These are phyloP conservation scores for Athene noctua DNA, from an alignment of 2,113 vertebrate genomes.

Conservation along the genomic window DNA sequence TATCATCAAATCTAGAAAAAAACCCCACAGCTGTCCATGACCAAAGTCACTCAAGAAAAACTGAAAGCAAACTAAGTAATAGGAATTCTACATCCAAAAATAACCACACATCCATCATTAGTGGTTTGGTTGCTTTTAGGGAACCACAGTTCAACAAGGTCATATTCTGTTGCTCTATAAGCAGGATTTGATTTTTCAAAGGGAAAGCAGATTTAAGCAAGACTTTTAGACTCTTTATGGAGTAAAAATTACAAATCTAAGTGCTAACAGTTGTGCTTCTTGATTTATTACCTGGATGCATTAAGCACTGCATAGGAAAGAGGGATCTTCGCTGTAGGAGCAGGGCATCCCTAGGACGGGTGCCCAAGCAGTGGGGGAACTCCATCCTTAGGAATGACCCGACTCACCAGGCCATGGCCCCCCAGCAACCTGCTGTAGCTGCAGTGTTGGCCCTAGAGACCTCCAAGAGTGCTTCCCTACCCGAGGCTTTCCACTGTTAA, in stretches of 20 bases:
- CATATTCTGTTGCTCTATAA: accelerated
- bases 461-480: background rate
- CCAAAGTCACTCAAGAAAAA: background rate
- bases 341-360: background rate
- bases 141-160: background rate
- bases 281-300: background rate
- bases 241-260: background rate
- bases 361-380: background rate
- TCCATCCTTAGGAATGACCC: background rate
- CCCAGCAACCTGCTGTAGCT: background rate
- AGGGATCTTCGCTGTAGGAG: background rate
- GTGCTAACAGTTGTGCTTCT: background rate
- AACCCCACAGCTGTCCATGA: background rate
- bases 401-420: background rate
- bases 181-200: background rate
- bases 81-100: background rate
- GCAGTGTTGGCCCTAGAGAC: background rate
- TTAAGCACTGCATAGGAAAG: background rate
- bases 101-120: background rate
- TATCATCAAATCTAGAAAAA: background rate
- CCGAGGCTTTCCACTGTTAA: background rate
- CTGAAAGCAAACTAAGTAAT: background rate
- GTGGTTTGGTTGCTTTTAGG: background rate
- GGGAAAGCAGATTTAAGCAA: background rate
- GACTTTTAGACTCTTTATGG: background rate